Conservation (phyloP, 1,140 invertebrate species). For the Drosophila sechellia region DNA sequence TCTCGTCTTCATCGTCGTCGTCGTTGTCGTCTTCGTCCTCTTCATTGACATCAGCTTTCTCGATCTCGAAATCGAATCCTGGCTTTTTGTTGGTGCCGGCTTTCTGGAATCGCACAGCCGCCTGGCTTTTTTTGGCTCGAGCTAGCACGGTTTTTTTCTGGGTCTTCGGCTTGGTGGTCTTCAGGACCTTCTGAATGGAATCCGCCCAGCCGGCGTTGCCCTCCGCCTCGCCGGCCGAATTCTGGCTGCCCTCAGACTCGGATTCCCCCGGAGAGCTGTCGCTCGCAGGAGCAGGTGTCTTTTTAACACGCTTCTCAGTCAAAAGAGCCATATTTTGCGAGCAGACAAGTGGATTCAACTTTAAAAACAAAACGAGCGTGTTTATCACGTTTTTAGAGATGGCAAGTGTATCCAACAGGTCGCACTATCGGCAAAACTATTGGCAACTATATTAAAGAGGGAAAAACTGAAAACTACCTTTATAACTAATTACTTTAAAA, state of each 20-base stretch:
- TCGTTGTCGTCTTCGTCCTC: conserved; percentile 72
- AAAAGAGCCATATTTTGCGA: conserved; percentile 41
- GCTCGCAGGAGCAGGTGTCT: neutral
- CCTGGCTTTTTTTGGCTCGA: conserved; percentile 53
- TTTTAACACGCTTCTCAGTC: conserved; percentile 29
- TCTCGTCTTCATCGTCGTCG: conserved; percentile 46
- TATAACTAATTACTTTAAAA: too few relatives aligned
- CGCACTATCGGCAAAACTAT: neutral
- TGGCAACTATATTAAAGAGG: neutral
- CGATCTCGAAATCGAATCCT: conserved; percentile 85
- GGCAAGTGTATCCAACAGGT: neutral
- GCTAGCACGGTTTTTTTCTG: conserved; percentile 51
- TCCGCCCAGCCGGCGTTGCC: conserved; percentile 67
- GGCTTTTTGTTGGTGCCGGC: conserved; percentile 17
- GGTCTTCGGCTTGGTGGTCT: conserved; percentile 45
- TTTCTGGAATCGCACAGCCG: conserved; percentile 12
- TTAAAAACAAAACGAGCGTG: conserved; percentile 44
- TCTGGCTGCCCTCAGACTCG: conserved; percentile 35
- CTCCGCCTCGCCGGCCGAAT: conserved; percentile 25
- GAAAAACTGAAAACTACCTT: too few relatives aligned
- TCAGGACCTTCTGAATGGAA: conserved; percentile 59
- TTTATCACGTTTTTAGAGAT: conserved; percentile 46
- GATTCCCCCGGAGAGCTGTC: conserved; percentile 32
- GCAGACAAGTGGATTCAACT: conserved; percentile 2
- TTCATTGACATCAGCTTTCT: conserved; percentile 85